These are phyloP conservation scores for Drosophila bunnanda DNA, from an alignment of 2,888 invertebrate genomes.

Conservation along the genomic window DNA sequence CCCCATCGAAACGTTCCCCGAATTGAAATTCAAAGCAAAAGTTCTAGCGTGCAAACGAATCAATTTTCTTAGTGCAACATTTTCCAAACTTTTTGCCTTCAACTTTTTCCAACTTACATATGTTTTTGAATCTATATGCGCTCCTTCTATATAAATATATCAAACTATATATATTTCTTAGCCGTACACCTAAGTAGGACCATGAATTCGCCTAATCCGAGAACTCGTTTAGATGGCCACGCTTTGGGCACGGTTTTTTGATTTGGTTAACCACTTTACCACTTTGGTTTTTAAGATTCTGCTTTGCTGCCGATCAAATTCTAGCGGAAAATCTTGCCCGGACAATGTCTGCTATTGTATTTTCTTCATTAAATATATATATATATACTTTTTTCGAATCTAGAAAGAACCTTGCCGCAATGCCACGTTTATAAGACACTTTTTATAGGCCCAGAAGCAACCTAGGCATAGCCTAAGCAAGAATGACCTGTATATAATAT, in stretches of 20 bases:
- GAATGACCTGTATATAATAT: conserved; percentile 23
- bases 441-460: conserved; percentile 9
- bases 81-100: conserved; percentile 57
- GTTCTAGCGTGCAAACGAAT: conserved; percentile 74
- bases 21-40: conserved; percentile 51
- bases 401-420: conserved; percentile 43
- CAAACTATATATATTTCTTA: conserved; percentile 23
- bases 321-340: conserved; percentile 30
- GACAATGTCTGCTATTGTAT: conserved; percentile 24
- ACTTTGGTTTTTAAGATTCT: conserved; percentile 45
- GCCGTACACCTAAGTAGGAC: conserved; percentile 40
- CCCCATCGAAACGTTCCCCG: conserved; percentile 4
- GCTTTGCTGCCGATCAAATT: conserved; percentile 49
- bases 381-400: background rate
- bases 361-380: background rate
- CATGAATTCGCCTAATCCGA: conserved; percentile 40
- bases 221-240: conserved; percentile 52
- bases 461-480: conserved; percentile 29
- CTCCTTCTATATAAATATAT: conserved; percentile 17
- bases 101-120: conserved; percentile 41
- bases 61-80: conserved; percentile 63
- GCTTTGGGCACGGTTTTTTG: conserved; percentile 78
- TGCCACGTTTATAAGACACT: conserved; percentile 27
- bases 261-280: conserved; percentile 45
- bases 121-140: conserved; percentile 29